A percentile compares a stretch with the other conserved stretches of the same genome.
Evolutionary conservation across 2,888 invertebrate species (phyloP).

Genomic region (Ophraella communa): DNA sequence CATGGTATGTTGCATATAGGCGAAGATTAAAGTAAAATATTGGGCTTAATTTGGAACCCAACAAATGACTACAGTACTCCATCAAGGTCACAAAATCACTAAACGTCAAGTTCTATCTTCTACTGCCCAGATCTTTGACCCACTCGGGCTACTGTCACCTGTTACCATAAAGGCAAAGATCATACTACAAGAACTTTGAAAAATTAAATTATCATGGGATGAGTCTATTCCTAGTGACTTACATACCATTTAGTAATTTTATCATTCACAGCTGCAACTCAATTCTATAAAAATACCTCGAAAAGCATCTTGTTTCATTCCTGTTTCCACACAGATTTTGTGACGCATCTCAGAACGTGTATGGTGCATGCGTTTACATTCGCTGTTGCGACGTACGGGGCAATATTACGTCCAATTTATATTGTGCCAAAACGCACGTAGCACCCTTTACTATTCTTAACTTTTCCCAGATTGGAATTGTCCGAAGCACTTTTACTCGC

Average conservation of each 20-base stretch:
- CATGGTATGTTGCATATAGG: conserved; percentile 8
- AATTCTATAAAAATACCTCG: not conserved
- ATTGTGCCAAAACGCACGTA: conserved; percentile 27
- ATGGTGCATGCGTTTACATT: conserved; percentile 16
- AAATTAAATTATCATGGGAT: too few relatives aligned
- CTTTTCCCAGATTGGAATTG: conserved; percentile 27
- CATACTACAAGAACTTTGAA: too few relatives aligned
- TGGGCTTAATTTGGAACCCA: conserved; percentile 5
- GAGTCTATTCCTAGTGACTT: too few relatives aligned
- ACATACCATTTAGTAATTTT: too few relatives aligned
- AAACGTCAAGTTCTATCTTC: conserved; percentile 26
- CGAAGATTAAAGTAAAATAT: conserved; percentile 8
- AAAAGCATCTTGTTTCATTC: not conserved
- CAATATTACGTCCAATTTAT: conserved; percentile 10
- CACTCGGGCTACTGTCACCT: conserved; percentile 27
- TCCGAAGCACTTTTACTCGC: conserved; percentile 29
- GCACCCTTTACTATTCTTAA: conserved; percentile 27
- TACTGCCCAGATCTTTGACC: conserved; percentile 33
- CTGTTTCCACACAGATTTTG: too few relatives aligned
- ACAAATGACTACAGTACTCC: too few relatives aligned
- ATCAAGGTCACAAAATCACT: too few relatives aligned
- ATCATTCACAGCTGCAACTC: too few relatives aligned
- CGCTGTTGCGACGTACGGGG: not conserved
- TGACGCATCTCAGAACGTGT: conserved; percentile 6
- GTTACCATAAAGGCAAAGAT: not conserved